Conservation (phyloP, 2,888 invertebrate genomes). For the Melikaiella ostensackeni region DNA sequence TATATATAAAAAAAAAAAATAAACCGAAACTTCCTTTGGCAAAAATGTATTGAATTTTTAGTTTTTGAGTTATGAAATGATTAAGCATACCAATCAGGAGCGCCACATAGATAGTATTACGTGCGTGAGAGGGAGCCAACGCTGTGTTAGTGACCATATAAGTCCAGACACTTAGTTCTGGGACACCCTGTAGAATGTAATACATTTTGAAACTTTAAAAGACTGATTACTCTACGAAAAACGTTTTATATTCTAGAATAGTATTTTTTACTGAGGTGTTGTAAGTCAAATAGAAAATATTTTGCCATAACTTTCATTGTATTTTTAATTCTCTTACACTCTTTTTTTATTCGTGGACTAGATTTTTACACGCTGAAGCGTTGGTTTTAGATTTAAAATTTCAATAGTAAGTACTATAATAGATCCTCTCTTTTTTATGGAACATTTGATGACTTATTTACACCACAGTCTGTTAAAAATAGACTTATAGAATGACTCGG, state of each 20-base stretch:
- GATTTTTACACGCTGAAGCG: slow-evolving; percentile 13
- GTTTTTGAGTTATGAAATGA: too few species aligned
- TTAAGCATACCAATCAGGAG: too few species aligned
- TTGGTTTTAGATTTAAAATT: slow-evolving; percentile 25
- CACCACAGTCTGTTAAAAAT: slow-evolving; percentile 36
- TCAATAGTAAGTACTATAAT: slow-evolving; percentile 24
- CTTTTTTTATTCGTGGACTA: slow-evolving; percentile 13
- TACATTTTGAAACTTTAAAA: neutral
- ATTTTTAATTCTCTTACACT: slow-evolving; percentile 19
- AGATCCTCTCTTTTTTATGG: slow-evolving; percentile 20
- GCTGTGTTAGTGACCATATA: too few species aligned
- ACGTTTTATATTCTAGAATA: neutral
- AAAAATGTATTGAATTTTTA: too few species aligned
- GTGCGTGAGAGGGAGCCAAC: too few species aligned
- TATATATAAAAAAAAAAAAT: too few species aligned
- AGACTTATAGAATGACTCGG: slow-evolving; percentile 18
- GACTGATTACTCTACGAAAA: neutral
- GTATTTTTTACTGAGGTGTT: neutral
- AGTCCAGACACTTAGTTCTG: too few species aligned
- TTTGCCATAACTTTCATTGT: slow-evolving; percentile 12
- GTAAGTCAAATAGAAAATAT: neutral
- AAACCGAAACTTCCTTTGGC: too few species aligned
- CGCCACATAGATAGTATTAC: too few species aligned
- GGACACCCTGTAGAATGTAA: neutral
- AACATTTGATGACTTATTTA: slow-evolving; percentile 11